These are phyloP conservation scores for Argya squamiceps DNA, from an alignment of 2,797 vertebrate species.

Conservation along the genomic window DNA sequence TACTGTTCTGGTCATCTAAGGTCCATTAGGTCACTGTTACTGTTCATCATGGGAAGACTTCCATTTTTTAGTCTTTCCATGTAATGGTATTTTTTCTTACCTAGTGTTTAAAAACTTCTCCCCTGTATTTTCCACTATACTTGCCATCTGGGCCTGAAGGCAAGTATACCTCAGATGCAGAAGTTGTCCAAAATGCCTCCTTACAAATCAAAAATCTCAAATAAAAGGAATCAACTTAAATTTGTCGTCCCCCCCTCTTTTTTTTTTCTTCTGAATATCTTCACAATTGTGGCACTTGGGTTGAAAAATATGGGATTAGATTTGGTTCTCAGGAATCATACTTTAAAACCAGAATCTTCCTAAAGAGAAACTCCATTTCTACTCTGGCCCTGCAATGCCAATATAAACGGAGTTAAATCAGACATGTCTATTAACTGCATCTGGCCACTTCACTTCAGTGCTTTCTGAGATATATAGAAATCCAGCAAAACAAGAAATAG, in stretches of 20 bases:
- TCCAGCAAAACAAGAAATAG: background rate
- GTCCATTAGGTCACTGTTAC: background rate
- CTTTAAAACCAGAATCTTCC: background rate
- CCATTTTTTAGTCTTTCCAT: background rate
- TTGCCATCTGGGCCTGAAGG: background rate
- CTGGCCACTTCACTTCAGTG: background rate
- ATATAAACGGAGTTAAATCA: background rate
- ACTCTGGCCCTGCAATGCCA: background rate
- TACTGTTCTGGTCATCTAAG: background rate
- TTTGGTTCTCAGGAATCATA: background rate
- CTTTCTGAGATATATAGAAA: background rate
- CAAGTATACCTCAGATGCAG: background rate
- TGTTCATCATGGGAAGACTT: background rate
- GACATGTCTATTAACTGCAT: fast-evolving
- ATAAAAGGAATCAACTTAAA: background rate
- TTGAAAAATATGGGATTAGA: background rate
- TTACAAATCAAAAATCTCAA: background rate
- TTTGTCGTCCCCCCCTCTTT: background rate
- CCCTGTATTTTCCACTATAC: background rate
- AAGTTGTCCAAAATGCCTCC: background rate
- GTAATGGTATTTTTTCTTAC: background rate
- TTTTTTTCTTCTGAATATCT: background rate
- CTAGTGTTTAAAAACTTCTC: background rate
- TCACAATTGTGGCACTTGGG: background rate
- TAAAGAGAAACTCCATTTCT: background rate